A percentile compares a stretch with the other conserved stretches of the same genome.
These are phyloP conservation scores for Numenius arquata DNA, from an alignment of 2,113 vertebrate genomes.

Conservation along the genomic window DNA sequence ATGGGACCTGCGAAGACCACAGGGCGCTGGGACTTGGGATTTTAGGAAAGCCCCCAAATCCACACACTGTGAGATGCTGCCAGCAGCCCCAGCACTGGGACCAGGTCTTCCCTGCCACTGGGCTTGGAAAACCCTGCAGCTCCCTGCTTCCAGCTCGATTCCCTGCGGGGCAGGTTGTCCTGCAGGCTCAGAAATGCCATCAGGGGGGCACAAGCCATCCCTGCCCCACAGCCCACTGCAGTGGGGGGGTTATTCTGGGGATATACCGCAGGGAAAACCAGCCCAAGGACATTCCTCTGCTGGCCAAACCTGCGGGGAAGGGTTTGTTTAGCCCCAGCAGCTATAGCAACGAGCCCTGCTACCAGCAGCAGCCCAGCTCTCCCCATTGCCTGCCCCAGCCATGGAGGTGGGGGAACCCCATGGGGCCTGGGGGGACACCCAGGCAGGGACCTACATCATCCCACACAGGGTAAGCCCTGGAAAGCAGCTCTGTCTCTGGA, in stretches of 20 bases:
- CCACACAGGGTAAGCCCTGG: not conserved
- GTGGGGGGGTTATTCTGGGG: not conserved
- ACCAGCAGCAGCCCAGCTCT: not conserved
- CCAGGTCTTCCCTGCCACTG: not conserved
- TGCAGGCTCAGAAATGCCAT: not conserved
- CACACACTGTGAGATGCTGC: not conserved
- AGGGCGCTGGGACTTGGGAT: not conserved
- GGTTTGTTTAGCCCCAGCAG: constrained; percentile 38
- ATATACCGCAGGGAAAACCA: not conserved
- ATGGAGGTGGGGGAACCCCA: not conserved
- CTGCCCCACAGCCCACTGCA: not conserved
- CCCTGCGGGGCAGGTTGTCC: too few species aligned
- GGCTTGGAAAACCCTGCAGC: not conserved
- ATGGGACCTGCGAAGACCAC: not conserved
- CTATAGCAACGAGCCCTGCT: not conserved
- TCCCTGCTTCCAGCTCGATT: not conserved
- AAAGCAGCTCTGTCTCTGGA: not conserved
- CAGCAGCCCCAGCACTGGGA: not conserved
- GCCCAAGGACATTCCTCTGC: not conserved
- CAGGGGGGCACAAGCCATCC: not conserved
- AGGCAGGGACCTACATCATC: not conserved
- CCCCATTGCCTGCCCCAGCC: not conserved
- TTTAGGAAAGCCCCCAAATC: not conserved
- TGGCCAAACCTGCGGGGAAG: not conserved
- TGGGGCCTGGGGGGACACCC: not conserved